phyloP scores from a whole-genome alignment of 1,140 invertebrate species.

The Brachionus rotundiformis region DNA sequence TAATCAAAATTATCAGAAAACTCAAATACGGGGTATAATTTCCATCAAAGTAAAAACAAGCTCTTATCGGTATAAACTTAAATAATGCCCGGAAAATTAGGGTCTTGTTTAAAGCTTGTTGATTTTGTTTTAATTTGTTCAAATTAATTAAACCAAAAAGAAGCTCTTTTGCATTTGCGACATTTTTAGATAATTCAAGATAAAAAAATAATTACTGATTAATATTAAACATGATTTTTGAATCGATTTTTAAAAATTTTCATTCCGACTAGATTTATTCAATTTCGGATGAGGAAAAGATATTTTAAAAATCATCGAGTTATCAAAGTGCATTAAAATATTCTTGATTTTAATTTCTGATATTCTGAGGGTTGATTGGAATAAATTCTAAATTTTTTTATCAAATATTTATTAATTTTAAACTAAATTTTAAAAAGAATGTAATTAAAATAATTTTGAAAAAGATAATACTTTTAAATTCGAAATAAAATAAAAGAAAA shows the following conservation, averaged over 20 bases:
- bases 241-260: neutral
- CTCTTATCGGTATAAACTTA: neutral
- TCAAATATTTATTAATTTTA: neutral
- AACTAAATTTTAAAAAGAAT: neutral
- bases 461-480: neutral
- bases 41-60: neutral
- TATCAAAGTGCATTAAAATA: neutral
- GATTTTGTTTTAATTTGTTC: neutral
- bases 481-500: neutral
- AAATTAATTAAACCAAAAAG: neutral
- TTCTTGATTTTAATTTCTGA: neutral
- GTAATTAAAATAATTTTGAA: neutral
- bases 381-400: neutral
- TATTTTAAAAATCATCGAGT: neutral
- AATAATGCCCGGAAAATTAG: neutral
- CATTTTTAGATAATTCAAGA: neutral
- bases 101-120: neutral
- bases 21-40: too few relatives aligned
- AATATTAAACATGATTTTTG: too few relatives aligned
- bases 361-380: neutral
- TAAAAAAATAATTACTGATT: constrained; percentile 21
- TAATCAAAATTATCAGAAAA: too few relatives aligned
- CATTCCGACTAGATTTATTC: neutral
- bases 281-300: neutral
- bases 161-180: neutral